Evolutionary conservation across 2,888 invertebrate genomes (phyloP).

Genomic region (Linnaemya tessellans): DNA sequence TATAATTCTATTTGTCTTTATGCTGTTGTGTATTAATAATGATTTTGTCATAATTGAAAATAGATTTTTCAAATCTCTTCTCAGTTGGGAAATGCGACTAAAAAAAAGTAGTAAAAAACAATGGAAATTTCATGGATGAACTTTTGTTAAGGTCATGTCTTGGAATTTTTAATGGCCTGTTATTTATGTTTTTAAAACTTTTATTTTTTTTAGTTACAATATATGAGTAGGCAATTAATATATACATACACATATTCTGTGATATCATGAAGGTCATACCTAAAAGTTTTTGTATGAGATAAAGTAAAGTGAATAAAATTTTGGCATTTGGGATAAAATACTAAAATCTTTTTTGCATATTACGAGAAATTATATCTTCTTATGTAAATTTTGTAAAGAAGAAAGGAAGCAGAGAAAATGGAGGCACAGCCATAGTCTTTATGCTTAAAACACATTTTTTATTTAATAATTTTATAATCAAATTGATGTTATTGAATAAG

Average conservation of each 20-base stretch:
- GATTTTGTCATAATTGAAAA: constrained; percentile 58
- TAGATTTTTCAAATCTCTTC: background rate
- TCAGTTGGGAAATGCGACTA: background rate
- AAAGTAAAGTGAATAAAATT: no score
- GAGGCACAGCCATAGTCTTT: no score
- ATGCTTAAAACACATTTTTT: no score
- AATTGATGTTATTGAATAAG: no score
- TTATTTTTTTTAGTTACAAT: background rate
- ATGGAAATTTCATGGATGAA: constrained; percentile 42
- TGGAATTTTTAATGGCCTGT: constrained; percentile 28
- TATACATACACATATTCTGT: background rate
- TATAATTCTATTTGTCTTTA: constrained; percentile 6
- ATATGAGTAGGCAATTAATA: constrained; percentile 1
- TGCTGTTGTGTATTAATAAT: constrained; percentile 31
- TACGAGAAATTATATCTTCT: no score
- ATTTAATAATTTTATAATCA: no score
- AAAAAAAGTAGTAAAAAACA: constrained; percentile 21
- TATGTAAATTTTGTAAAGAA: no score
- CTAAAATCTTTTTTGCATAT: no score
- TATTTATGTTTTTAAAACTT: background rate
- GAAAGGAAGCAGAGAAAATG: no score
- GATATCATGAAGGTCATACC: constrained; percentile 18
- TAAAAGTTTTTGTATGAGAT: no score
- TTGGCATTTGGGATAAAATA: no score
- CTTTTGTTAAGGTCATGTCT: constrained; percentile 65